Percentiles rank a stretch among this genome's conserved stretches.
Conservation (phyloP, 2,888 invertebrate species). For the Notodonta ziczac region DNA sequence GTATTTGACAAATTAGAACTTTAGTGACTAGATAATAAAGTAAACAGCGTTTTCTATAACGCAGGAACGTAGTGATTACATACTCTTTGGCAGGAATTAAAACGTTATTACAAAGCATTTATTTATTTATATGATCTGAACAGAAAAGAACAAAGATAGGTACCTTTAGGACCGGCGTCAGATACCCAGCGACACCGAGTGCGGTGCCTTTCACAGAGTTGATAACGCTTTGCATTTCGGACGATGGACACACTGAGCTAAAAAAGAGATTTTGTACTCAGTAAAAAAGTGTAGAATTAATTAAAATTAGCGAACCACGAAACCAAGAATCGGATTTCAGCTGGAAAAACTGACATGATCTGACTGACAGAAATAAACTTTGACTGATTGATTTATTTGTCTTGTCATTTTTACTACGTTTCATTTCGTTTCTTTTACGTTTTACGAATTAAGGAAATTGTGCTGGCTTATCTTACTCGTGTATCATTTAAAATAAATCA, state of each 20-base stretch:
- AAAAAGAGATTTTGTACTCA: slow-evolving; percentile 7
- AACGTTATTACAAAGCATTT: background rate
- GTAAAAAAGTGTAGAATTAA: slow-evolving; percentile 11
- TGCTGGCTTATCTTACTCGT: too few relatives aligned
- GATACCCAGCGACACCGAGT: slow-evolving; percentile 96
- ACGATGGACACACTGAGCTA: slow-evolving; percentile 26
- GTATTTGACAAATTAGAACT: background rate
- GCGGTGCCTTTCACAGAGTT: slow-evolving; percentile 98
- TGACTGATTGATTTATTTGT: too few relatives aligned
- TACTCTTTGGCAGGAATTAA: too few relatives aligned
- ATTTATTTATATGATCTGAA: background rate
- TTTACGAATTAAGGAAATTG: too few relatives aligned
- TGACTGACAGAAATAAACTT: background rate
- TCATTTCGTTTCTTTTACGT: too few relatives aligned
- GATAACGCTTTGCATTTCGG: slow-evolving; percentile 95
- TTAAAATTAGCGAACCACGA: slow-evolving; percentile 10
- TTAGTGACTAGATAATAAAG: too few relatives aligned
- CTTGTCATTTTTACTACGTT: too few relatives aligned
- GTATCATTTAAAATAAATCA: too few relatives aligned
- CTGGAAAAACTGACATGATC: background rate
- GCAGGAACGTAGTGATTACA: too few relatives aligned
- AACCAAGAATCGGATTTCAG: background rate
- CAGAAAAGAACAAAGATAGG: slow-evolving; percentile 44
- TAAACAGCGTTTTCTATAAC: too few relatives aligned
- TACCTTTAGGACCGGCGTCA: slow-evolving; percentile 98